Base-by-base conservation (phyloP, 2,797 vertebrate genomes). In the Taeniopygia guttata region DNA sequence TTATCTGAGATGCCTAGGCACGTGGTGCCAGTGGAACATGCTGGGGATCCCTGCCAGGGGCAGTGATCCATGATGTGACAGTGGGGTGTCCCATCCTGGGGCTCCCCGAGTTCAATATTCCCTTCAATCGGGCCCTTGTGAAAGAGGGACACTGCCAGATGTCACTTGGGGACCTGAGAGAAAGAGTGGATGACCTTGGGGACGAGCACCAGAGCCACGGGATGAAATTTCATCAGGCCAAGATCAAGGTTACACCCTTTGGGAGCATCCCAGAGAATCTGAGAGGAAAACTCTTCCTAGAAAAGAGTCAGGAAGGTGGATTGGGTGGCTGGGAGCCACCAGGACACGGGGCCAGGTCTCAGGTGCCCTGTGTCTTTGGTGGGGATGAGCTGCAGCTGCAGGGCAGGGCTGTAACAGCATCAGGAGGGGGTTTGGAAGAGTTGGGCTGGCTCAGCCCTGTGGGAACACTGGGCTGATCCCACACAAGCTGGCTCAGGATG, bases 11-110 rank as follows among this genome's bases (percentile, higher is more conserved):
- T 15, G 40, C 48, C 55, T 1, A 1, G 52, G 82, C 46, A 26
- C 54, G 75, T 3, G 64, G 17, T 2, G 7, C 14, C 0, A 0
- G 8, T 11, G 67, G 15, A 26, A 29, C 0, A 5, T 18, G 0
- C 32, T 6, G 59, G 60, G 78, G 46, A 66, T 32, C 70, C 42
- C 54, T 25, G 34, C 43, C 74, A 38, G 54, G 38, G 27, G 3
- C 7, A 20, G 2, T 2, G 58, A 68, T 22, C 2, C 6, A 2
- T 5, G 68, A 16, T 16, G 49, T n/a, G 74, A 30, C 59, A 59
- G 11, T 0, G 1, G 9, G 1, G 16, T 56, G 43, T 45, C 34
- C 60, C 1, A 0, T 55, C 20, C 81, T 8, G 26, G 74, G 16
- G n/a, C 26, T 87, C 27, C 48, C 72, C 40, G 26, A 11, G 14